Percentiles rank a stretch among this genome's conserved stretches.
Conservation (phyloP, 2,888 invertebrate genomes). For the Matsumyia berberina region DNA sequence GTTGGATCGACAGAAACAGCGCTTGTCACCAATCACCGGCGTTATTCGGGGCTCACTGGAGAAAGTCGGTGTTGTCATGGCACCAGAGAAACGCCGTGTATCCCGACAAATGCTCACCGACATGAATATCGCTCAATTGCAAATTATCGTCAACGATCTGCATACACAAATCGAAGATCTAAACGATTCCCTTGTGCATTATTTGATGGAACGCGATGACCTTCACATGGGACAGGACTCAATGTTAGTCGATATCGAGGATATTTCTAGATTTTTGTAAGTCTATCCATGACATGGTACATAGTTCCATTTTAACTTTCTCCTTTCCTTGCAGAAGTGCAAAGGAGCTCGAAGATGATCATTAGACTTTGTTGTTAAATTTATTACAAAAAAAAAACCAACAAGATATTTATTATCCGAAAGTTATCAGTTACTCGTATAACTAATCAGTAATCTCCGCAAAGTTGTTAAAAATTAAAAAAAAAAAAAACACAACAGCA, state of each 20-base stretch:
- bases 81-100: conserved; percentile 92
- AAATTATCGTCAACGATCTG: conserved; percentile 97
- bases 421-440: conserved; percentile 68
- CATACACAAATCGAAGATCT: conserved; percentile 96
- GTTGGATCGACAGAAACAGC: conserved; percentile 88
- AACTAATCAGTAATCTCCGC: conserved; percentile 66
- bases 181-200: conserved; percentile 95
- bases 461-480: conserved; percentile 59
- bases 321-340: conserved; percentile 46
- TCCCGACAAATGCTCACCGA: conserved; percentile 94
- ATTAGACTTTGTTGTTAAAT: conserved; percentile 31
- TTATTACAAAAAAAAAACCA: conserved; percentile 21
- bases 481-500: conserved; percentile 6
- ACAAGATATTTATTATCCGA: conserved; percentile 61
- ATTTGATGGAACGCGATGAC: conserved; percentile 96
- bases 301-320: no score
- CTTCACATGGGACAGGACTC: conserved; percentile 99
- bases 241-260: conserved; percentile 98
- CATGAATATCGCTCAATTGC: conserved; percentile 95
- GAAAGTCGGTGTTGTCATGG: conserved; percentile 93
- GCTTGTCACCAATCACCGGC: conserved; percentile 93
- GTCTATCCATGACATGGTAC: no score
- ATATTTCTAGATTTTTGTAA: conserved; percentile 95
- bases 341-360: conserved; percentile 70
- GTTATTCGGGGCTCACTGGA: conserved; percentile 92